Percentiles rank a stretch among this genome's conserved stretches.
phyloP scores from a whole-genome alignment of 2,113 vertebrate species.

The Ictalurus furcatus region DNA sequence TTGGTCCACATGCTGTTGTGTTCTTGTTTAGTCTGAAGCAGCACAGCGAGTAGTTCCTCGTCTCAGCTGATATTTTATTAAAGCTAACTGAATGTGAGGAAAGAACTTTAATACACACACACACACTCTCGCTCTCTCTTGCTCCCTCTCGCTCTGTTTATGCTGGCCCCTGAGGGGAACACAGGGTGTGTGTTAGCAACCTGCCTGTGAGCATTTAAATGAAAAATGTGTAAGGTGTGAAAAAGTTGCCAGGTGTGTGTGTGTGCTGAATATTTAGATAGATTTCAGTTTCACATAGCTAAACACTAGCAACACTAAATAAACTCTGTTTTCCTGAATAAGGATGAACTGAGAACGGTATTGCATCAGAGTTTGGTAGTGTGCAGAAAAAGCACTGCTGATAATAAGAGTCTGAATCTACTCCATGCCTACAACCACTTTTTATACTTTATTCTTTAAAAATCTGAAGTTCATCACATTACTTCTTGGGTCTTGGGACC shows the following conservation, averaged over 20 bases:
- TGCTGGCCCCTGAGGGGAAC: background rate
- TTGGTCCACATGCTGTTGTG: background rate
- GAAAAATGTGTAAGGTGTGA: background rate
- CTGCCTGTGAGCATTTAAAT: background rate
- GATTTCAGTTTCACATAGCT: background rate
- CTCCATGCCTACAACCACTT: background rate
- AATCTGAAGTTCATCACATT: background rate
- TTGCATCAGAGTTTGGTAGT: background rate
- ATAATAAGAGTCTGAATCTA: background rate
- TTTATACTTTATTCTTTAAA: too few relatives aligned
- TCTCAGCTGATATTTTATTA: background rate
- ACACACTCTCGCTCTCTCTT: background rate
- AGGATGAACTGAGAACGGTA: background rate
- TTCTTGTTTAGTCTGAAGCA: background rate
- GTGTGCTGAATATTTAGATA: background rate
- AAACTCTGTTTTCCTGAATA: background rate
- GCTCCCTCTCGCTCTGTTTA: background rate
- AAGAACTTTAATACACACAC: background rate
- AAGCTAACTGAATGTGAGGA: background rate
- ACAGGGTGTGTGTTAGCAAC: background rate
- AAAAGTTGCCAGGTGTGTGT: background rate
- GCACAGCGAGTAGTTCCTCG: background rate
- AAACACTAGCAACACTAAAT: background rate
- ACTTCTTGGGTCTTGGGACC: background rate
- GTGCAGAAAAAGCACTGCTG: background rate